Evolutionary conservation across 1,140 invertebrate species (phyloP).

Genomic region (Cotesia vestalis): DNA sequence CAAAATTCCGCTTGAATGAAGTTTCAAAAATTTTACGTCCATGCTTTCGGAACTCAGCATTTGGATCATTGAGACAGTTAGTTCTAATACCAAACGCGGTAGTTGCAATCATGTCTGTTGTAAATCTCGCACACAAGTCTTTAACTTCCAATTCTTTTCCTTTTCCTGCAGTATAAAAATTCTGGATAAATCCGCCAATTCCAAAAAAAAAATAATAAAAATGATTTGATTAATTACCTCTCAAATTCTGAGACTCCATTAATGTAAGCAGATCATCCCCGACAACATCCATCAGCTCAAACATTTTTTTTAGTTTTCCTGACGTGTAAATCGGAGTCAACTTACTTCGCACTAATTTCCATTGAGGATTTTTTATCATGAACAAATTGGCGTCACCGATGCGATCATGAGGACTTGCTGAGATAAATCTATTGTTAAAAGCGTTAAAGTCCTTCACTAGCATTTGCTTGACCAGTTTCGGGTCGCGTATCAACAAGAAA

Average conservation of each 20-base stretch:
- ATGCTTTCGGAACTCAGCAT: constrained; percentile 50
- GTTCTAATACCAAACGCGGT: constrained; percentile 70
- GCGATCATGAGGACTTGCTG: constrained; percentile 43
- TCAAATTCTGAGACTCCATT: constrained; percentile 43
- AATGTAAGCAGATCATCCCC: constrained; percentile 52
- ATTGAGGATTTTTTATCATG: constrained; percentile 52
- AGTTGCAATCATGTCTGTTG: constrained; percentile 71
- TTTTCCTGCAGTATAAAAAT: constrained; percentile 30
- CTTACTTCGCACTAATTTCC: constrained; percentile 61
- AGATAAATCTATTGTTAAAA: constrained; percentile 52
- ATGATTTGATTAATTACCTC: constrained; percentile 55
- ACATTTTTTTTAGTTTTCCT: constrained; percentile 61
- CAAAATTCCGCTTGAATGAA: constrained; percentile 41
- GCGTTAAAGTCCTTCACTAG: constrained; percentile 65
- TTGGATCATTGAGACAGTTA: constrained; percentile 66
- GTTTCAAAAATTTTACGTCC: constrained; percentile 52
- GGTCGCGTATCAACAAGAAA: constrained; percentile 59
- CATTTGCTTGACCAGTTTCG: constrained; percentile 61
- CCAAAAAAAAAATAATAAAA: background rate
- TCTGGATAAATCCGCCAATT: background rate
- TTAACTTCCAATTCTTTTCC: constrained; percentile 54
- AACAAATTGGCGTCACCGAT: constrained; percentile 52
- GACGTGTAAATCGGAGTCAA: constrained; percentile 60
- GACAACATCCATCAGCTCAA: constrained; percentile 60
- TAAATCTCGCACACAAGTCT: constrained; percentile 64